These are phyloP conservation scores for Drosophila ochracea DNA, from an alignment of 2,888 invertebrate species.

Conservation along the genomic window DNA sequence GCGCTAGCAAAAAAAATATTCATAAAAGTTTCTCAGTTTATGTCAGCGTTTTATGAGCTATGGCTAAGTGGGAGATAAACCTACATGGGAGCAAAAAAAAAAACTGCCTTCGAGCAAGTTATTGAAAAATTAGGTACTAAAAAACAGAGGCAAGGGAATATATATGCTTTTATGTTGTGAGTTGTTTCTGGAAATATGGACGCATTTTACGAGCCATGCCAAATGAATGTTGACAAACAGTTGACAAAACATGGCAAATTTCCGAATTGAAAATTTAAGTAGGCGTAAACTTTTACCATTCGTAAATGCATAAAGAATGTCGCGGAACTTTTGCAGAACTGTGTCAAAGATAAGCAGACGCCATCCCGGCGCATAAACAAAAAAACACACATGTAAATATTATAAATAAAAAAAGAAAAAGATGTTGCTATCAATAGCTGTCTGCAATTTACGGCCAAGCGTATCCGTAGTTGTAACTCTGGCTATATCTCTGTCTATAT, in stretches of 20 bases:
- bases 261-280: not conserved
- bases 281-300: slow-evolving; percentile 31
- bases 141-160: not conserved
- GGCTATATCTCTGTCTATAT: slow-evolving; percentile 37
- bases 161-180: not conserved
- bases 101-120: not conserved
- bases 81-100: not conserved
- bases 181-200: not conserved
- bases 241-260: slow-evolving; percentile 2
- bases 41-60: slow-evolving; percentile 21
- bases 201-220: slow-evolving; percentile 23
- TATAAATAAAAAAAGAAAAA: slow-evolving; percentile 24
- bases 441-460: slow-evolving; percentile 56
- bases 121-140: not conserved
- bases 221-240: slow-evolving; percentile 11
- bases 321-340: slow-evolving; percentile 41
- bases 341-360: slow-evolving; percentile 68
- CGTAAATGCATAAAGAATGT: slow-evolving; percentile 18
- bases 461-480: slow-evolving; percentile 47
- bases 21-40: not conserved
- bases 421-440: slow-evolving; percentile 59
- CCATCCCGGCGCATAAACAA: slow-evolving; percentile 38
- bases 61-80: slow-evolving; percentile 1
- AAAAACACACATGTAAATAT: slow-evolving; percentile 14
- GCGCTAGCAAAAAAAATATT: slow-evolving; percentile 30